These are phyloP conservation scores for Aphodius sticticus DNA, from an alignment of 2,888 invertebrate genomes.

Conservation along the genomic window DNA sequence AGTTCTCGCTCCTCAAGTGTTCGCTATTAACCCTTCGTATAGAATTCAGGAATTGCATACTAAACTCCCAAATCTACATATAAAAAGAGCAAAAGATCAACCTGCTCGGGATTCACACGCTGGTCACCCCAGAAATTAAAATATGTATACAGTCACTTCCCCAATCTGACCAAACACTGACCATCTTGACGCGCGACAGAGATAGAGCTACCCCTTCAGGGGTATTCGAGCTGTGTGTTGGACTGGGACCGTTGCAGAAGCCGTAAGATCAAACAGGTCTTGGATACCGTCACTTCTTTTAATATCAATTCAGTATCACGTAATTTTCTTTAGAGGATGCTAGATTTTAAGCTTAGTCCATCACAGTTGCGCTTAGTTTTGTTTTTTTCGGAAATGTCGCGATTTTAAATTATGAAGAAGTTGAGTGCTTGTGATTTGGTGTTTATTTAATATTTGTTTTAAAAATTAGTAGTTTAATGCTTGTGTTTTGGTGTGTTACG, in stretches of 20 bases:
- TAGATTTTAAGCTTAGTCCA: neutral
- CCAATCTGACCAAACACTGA: conserved; percentile 46
- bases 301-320: conserved; percentile 51
- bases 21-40: conserved; percentile 15
- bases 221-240: conserved; percentile 43
- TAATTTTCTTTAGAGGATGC: conserved; percentile 33
- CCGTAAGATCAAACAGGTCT: conserved; percentile 53
- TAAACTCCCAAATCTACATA: conserved; percentile 47
- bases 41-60: neutral
- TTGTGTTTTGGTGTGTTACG: conserved; percentile 10
- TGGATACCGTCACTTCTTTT: conserved; percentile 40
- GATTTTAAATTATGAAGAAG: neutral
- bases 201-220: conserved; percentile 42
- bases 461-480: conserved; percentile 19
- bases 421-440: neutral
- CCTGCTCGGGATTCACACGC: conserved; percentile 57
- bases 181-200: conserved; percentile 43
- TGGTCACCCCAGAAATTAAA: conserved; percentile 48
- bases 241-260: conserved; percentile 49
- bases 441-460: conserved; percentile 18
- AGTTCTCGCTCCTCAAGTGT: conserved; percentile 14
- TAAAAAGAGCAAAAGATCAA: conserved; percentile 55
- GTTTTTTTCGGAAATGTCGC: neutral
- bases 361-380: neutral
- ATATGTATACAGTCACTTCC: conserved; percentile 49